These are phyloP conservation scores for Thera obeliscata DNA, from an alignment of 2,888 invertebrate species.

Conservation along the genomic window DNA sequence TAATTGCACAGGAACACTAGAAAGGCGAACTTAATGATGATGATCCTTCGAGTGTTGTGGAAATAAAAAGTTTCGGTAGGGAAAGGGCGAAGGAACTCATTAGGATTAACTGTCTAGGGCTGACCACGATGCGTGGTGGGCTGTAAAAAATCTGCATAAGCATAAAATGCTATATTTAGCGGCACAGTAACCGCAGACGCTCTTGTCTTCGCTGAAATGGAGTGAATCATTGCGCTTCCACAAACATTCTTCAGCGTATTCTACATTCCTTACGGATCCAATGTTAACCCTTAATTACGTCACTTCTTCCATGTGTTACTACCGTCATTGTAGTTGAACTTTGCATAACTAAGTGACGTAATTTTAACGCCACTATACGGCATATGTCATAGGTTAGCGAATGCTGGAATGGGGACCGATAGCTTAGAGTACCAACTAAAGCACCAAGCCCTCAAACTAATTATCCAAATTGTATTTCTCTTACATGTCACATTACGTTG, in stretches of 20 bases:
- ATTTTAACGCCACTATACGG: not conserved
- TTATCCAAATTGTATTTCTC: no score
- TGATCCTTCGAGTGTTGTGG: no score
- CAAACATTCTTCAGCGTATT: conserved; percentile 1
- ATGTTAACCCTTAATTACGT: not conserved
- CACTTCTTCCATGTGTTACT: not conserved
- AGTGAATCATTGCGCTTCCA: not conserved
- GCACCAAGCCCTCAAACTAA: no score
- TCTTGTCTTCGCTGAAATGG: not conserved
- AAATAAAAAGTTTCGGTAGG: no score
- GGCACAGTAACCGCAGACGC: not conserved
- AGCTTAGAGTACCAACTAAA: no score
- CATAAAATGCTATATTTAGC: conserved; percentile 6
- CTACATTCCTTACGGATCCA: not conserved
- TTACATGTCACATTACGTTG: no score
- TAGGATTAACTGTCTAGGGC: no score
- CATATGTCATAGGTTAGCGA: not conserved
- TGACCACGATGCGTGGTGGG: no score
- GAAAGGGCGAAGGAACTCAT: no score
- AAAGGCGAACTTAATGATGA: no score
- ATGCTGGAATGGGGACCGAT: not conserved
- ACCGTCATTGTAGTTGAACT: not conserved
- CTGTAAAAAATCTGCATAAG: not conserved
- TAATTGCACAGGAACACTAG: no score
- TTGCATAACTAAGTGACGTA: not conserved